Conservation (phyloP, 2,113 vertebrate genomes). For the Mastomys coucha region DNA sequence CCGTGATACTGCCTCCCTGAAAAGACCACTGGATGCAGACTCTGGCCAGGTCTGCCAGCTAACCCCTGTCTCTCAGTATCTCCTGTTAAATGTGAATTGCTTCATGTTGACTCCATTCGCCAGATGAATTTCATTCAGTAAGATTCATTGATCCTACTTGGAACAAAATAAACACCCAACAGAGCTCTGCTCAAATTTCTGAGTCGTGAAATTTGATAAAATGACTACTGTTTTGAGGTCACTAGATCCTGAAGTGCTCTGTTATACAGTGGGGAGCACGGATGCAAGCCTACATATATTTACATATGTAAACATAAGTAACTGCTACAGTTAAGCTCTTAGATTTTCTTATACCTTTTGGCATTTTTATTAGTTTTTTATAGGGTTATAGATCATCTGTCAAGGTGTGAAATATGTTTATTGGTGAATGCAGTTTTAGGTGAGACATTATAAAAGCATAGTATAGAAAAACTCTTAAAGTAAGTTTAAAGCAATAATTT, state of each 20-base stretch:
- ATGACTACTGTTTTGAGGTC: neutral
- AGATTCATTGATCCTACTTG: neutral
- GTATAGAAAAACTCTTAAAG: neutral
- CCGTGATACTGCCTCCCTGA: neutral
- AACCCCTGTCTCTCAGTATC: neutral
- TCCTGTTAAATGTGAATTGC: neutral
- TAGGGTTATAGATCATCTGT: neutral
- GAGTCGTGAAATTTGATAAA: neutral
- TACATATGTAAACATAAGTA: neutral
- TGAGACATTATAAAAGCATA: neutral
- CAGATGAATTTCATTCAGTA: neutral
- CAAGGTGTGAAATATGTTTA: slow-evolving; percentile 2
- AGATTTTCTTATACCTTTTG: slow-evolving; percentile 19
- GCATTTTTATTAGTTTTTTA: neutral
- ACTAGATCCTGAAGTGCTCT: neutral
- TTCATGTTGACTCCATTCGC: neutral
- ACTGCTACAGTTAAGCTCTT: neutral
- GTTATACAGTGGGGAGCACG: neutral
- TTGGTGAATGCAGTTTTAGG: slow-evolving; percentile 47
- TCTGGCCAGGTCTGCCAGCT: neutral
- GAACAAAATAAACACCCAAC: slow-evolving; percentile 20
- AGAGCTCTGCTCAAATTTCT: neutral
- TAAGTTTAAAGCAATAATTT: neutral
- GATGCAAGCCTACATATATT: neutral
- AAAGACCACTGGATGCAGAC: neutral